A percentile compares a stretch with the other conserved stretches of the same genome.
Evolutionary conservation across 2,888 invertebrate species (phyloP).

Genomic region (Watsonalla cultraria): DNA sequence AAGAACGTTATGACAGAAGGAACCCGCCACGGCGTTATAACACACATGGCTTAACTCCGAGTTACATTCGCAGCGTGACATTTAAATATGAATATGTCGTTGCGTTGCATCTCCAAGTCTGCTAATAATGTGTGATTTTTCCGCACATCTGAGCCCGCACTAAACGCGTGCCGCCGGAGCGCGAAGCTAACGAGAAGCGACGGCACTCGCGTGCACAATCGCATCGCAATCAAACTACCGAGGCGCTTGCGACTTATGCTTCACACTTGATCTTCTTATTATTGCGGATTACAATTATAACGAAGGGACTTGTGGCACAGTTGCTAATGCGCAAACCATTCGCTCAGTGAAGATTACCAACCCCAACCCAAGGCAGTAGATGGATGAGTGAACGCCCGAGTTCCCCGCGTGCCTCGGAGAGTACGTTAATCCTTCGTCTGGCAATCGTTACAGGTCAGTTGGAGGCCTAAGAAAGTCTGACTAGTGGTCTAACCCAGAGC

Average conservation of each 20-base stretch:
- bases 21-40: slow-evolving; percentile 15
- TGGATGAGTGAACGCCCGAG: no score
- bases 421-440: no score
- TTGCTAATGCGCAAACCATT: no score
- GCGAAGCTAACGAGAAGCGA: slow-evolving; percentile 18
- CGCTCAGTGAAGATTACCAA: no score
- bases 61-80: slow-evolving; percentile 53
- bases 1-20: slow-evolving; percentile 8
- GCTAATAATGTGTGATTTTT: slow-evolving; percentile 73
- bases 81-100: slow-evolving; percentile 75
- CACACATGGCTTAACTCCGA: slow-evolving; percentile 50
- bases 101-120: slow-evolving; percentile 40
- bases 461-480: no score
- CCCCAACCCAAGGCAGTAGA: no score
- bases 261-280: background rate
- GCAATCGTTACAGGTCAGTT: no score
- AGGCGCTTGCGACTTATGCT: slow-evolving; percentile 21
- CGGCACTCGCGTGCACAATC: slow-evolving; percentile 18
- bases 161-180: slow-evolving; percentile 17
- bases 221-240: slow-evolving; percentile 33
- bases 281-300: no score
- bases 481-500: no score
- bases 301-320: no score
- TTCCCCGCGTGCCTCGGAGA: no score
- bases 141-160: slow-evolving; percentile 56